Base-by-base conservation (phyloP, 2,113 vertebrate genomes). In the Echinops telfairi region DNA sequence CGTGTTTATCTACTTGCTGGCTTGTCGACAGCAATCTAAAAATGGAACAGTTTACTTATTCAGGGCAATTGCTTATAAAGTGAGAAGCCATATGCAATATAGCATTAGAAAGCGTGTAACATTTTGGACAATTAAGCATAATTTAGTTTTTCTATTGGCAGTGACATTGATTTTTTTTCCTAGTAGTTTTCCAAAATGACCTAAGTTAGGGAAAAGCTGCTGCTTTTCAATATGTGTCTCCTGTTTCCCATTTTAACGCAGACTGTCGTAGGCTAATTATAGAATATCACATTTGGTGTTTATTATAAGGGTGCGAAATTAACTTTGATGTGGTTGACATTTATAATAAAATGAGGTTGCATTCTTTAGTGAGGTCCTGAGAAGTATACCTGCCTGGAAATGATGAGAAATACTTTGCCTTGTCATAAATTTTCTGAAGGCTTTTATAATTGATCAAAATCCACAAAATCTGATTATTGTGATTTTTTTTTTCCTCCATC, bases 31-130 rank as follows among this genome's bases (percentile, higher is more conserved):
- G 38, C 85, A 58, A 8, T 76, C 80, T 94, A 88, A 96, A 96
- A 95, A 75, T 92, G 81, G 80, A 95, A 96, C 68, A 78, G 25
- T 91, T 89, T 80, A 92, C 58, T 83, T 94, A 29, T 80, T 96
- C 29, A 83, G 0, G 86, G 68, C 17, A 66, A 62, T 85, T 84
- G 23, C 62, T 71, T 90, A 88, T 89, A 92, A 96, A 83, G 79
- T 73, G 27, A 64, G 14, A 47, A 91, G 71, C 70, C 58, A 6
- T 76, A 58, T 91, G 73, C 53, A 84, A 3, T 90, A 40, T 91
- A 70, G 91, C 78, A 81, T 86, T 66, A 80, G 68, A 92, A 95
- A 89, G 81, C 31, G 27, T 94, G 93, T 95, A 79, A 84, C 27
- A 70, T 95, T 95, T 96, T 90, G 68, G 47, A 92, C 33, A 93